These are phyloP conservation scores for Sycophila texana DNA, from an alignment of 2,888 invertebrate genomes.

Conservation along the genomic window DNA sequence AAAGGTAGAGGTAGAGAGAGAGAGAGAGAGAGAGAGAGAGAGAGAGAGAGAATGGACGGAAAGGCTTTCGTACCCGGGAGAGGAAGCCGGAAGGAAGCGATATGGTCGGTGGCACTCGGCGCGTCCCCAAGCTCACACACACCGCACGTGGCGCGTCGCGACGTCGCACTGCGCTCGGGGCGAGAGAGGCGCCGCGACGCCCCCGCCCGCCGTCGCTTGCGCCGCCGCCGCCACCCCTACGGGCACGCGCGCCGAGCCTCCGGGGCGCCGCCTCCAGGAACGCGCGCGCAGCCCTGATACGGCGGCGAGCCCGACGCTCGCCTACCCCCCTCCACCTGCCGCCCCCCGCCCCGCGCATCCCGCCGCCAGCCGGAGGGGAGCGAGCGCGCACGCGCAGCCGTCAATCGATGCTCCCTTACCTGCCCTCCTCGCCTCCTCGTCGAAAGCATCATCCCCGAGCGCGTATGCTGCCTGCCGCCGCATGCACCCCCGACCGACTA, in stretches of 20 bases:
- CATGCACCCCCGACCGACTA: too few species aligned
- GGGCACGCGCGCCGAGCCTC: slow-evolving; percentile 61
- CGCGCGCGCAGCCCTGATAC: slow-evolving; percentile 49
- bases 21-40: not conserved
- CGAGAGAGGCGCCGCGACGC: slow-evolving; percentile 68
- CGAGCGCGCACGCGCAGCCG: slow-evolving; percentile 65
- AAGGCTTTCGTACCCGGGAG: slow-evolving; percentile 13
- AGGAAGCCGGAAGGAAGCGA: slow-evolving; percentile 44
- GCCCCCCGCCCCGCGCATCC: too few species aligned
- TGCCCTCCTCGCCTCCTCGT: slow-evolving; percentile 6
- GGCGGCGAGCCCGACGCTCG: slow-evolving; percentile 15
- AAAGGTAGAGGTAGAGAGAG: not conserved
- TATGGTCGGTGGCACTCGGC: not conserved
- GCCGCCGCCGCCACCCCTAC: slow-evolving; percentile 29
- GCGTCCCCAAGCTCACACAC: slow-evolving; percentile 15
- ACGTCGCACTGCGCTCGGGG: slow-evolving; percentile 75
- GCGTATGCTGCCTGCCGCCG: too few species aligned
- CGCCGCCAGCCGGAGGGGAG: not conserved
- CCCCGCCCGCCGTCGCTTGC: slow-evolving; percentile 56
- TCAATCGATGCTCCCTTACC: slow-evolving; percentile 68
- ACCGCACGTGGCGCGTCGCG: slow-evolving; percentile 76
- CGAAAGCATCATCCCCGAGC: too few species aligned
- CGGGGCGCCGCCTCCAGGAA: slow-evolving; percentile 59
- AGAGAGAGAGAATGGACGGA: slow-evolving; percentile 19
- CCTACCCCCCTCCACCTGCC: slow-evolving; percentile 14